Evolutionary conservation across 2,113 vertebrate genomes (phyloP).

Genomic region (Anguilla rostrata): DNA sequence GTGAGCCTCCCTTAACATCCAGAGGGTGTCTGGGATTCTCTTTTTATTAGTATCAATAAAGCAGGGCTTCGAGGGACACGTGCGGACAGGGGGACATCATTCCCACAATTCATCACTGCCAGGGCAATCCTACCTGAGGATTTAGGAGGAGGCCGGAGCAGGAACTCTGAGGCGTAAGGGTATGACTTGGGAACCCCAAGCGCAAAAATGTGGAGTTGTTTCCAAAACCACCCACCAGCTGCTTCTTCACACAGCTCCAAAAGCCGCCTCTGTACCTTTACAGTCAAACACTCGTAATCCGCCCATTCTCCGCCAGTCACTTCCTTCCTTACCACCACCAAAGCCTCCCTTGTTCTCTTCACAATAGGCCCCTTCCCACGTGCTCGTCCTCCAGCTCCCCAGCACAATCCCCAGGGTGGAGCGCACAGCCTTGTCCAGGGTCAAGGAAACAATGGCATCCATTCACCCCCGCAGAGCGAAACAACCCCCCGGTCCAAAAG

Average conservation of each 20-base stretch:
- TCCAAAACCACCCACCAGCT: too few relatives aligned
- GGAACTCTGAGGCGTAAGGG: background rate
- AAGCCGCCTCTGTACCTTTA: background rate
- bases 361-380: background rate
- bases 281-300: background rate
- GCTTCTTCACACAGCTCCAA: too few relatives aligned
- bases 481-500: background rate
- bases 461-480: background rate
- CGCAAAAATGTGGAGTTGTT: background rate
- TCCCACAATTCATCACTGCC: constrained; percentile 1
- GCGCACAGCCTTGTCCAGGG: background rate
- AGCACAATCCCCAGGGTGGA: background rate
- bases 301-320: background rate
- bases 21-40: constrained; percentile 11
- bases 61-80: background rate
- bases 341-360: background rate
- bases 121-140: background rate
- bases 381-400: background rate
- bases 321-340: background rate
- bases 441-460: background rate
- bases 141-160: background rate
- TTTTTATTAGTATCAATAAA: constrained; percentile 13
- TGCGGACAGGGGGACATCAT: background rate
- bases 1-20: background rate
- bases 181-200: background rate